These are phyloP conservation scores for Dicerorhinus sumatrensis DNA, from an alignment of 2,113 vertebrate genomes.

Conservation along the genomic window DNA sequence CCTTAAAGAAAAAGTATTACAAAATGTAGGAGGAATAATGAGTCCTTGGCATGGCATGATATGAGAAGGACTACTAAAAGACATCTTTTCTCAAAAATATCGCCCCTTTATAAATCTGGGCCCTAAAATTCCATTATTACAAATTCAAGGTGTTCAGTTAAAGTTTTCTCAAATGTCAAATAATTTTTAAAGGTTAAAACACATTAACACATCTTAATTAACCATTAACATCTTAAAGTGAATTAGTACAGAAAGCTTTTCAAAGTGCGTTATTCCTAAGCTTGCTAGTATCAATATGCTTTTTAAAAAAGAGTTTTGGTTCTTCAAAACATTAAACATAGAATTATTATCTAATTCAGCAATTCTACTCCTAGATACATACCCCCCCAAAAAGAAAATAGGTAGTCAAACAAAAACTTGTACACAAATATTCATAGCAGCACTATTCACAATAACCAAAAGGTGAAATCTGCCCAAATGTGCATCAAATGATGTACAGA, in stretches of 20 bases:
- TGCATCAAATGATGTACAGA: background rate
- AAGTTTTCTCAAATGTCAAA: background rate
- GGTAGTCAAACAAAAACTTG: background rate
- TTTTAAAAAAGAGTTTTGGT: background rate
- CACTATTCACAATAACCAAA: background rate
- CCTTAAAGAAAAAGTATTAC: background rate
- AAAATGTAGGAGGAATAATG: background rate
- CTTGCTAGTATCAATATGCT: background rate
- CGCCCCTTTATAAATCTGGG: background rate
- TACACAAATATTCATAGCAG: background rate
- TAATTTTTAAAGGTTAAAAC: background rate
- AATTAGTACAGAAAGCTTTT: background rate
- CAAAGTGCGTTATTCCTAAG: background rate
- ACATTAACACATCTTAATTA: background rate
- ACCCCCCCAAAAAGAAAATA: background rate
- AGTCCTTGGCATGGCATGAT: background rate
- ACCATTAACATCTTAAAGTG: background rate
- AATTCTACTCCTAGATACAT: background rate
- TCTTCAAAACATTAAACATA: slow-evolving; percentile 14
- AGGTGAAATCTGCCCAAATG: background rate
- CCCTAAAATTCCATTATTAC: background rate
- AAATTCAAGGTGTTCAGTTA: background rate
- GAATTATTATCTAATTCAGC: background rate
- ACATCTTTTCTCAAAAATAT: background rate
- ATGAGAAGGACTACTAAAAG: background rate